Percentiles rank a stretch among this genome's conserved stretches.
Conservation (phyloP, 2,113 vertebrate species). For the Meriones unguiculatus region DNA sequence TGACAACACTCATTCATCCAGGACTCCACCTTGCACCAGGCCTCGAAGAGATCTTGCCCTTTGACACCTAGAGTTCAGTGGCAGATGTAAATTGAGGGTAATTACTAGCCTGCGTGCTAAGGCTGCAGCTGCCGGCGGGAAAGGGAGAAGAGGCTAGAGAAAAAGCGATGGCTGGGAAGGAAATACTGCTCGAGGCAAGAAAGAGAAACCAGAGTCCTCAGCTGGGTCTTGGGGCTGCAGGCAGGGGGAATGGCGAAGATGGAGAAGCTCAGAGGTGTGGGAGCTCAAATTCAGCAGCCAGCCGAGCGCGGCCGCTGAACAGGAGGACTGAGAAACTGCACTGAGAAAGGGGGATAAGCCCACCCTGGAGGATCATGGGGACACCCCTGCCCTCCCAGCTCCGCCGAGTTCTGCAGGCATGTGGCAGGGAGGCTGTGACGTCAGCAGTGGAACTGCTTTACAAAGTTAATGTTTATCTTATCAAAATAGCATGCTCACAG, state of each 20-base stretch:
- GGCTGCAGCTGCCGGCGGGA: not conserved
- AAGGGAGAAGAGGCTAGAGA: not conserved
- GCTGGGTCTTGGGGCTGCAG: not conserved
- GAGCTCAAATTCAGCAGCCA: not conserved
- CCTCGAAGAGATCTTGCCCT: not conserved
- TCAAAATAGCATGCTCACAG: not conserved
- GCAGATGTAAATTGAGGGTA: not conserved
- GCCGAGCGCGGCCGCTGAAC: not conserved
- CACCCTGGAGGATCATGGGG: rapidly evolving
- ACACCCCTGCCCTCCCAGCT: not conserved
- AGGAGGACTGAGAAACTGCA: not conserved
- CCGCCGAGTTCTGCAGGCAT: not conserved
- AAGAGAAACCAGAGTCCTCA: not conserved
- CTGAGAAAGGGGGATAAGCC: not conserved
- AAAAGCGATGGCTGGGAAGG: not conserved
- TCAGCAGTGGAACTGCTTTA: not conserved
- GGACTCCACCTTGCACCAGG: not conserved
- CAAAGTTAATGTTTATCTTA: conserved; percentile 68
- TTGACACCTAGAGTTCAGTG: not conserved
- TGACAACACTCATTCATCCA: not conserved
- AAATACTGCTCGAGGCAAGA: not conserved
- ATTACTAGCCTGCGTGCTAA: not conserved
- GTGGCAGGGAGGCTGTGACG: not conserved
- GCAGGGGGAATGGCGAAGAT: not conserved
- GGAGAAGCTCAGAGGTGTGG: not conserved